Conservation (phyloP, 2,888 invertebrate genomes). For the Ophion ventricosus region DNA sequence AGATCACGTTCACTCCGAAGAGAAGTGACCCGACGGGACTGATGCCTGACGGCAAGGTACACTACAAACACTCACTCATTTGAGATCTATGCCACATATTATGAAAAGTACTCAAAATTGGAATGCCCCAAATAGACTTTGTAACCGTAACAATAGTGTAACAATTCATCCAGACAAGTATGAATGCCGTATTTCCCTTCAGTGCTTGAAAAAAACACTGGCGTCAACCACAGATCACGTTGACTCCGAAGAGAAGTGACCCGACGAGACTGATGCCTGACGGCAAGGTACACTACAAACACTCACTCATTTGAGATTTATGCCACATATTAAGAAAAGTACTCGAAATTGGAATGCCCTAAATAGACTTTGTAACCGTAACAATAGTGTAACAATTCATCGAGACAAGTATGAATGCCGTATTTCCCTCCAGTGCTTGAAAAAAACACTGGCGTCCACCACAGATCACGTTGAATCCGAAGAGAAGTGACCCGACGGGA, state of each 20-base stretch:
- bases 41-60: conserved; percentile 19
- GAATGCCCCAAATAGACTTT: too few species aligned
- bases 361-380: neutral
- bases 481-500: too few species aligned
- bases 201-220: neutral
- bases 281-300: conserved; percentile 20
- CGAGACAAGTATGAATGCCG: too few species aligned
- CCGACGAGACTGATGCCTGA: neutral
- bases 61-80: neutral
- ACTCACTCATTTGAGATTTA: neutral
- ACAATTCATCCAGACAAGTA: neutral
- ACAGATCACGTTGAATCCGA: too few species aligned
- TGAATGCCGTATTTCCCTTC: neutral
- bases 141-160: neutral
- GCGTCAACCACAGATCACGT: neutral
- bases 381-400: neutral
- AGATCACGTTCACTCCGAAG: neutral
- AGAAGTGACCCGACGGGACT: conserved; percentile 8
- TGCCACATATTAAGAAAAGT: neutral
- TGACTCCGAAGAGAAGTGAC: too few species aligned
- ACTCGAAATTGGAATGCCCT: neutral
- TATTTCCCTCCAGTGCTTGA: too few species aligned
- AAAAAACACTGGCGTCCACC: too few species aligned
- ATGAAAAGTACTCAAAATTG: too few species aligned
- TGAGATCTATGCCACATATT: neutral